Percentiles rank a stretch among this genome's conserved stretches.
phyloP scores from a whole-genome alignment of 2,113 vertebrate genomes.

The Grammomys surdaster region DNA sequence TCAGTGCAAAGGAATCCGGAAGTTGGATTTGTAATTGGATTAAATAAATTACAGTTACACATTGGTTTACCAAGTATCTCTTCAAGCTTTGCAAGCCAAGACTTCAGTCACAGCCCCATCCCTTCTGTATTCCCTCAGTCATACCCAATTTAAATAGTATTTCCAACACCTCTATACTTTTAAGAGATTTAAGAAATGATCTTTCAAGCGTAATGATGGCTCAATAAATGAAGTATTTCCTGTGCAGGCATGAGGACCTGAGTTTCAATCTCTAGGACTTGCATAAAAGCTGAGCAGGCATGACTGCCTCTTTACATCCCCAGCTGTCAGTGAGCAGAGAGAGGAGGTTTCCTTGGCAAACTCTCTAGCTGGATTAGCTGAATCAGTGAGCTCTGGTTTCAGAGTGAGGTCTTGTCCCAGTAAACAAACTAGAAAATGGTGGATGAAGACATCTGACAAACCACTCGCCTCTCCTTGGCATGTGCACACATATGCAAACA shows the following conservation, averaged over 20 bases:
- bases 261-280: neutral
- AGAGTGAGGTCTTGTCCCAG: too few relatives aligned
- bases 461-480: too few relatives aligned
- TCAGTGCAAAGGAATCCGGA: constrained; percentile 49
- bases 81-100: constrained; percentile 36
- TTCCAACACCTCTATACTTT: constrained; percentile 16
- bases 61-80: constrained; percentile 38
- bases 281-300: neutral
- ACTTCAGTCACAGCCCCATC: neutral
- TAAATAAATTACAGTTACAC: constrained; percentile 26
- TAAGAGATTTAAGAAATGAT: neutral
- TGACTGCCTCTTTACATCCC: neutral
- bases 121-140: constrained; percentile 40
- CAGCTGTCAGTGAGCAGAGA: neutral
- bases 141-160: neutral
- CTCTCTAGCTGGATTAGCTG: neutral
- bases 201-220: neutral
- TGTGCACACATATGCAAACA: neutral
- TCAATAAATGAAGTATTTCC: too few relatives aligned
- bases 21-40: constrained; percentile 21
- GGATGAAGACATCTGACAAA: neutral
- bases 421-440: too few relatives aligned
- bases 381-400: neutral
- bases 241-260: neutral
- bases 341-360: neutral